Evolutionary conservation across 1,140 invertebrate genomes (phyloP).

Genomic region (Aethina tumida): DNA sequence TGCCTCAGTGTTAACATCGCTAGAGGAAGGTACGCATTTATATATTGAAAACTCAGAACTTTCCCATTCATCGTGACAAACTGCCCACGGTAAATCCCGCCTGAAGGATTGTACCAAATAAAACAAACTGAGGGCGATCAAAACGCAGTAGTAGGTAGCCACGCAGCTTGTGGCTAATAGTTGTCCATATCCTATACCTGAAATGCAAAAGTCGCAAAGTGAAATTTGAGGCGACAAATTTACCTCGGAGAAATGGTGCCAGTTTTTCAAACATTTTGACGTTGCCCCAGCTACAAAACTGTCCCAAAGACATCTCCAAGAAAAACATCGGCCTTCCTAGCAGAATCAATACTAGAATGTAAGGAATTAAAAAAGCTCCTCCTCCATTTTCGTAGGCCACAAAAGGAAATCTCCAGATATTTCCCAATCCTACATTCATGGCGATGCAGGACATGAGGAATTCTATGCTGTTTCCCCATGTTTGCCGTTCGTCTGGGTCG

Average conservation of each 20-base stretch:
- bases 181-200: constrained; percentile 73
- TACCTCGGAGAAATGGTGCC: constrained; percentile 56
- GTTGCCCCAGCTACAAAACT: constrained; percentile 63
- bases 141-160: constrained; percentile 67
- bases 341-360: constrained; percentile 69
- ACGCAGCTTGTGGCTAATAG: constrained; percentile 61
- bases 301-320: constrained; percentile 74
- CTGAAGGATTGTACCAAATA: constrained; percentile 60
- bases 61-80: constrained; percentile 52
- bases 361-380: constrained; percentile 73
- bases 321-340: constrained; percentile 86
- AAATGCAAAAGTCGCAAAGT: too few relatives aligned
- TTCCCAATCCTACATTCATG: constrained; percentile 80
- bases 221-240: too few relatives aligned
- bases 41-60: constrained; percentile 15
- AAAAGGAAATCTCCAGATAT: constrained; percentile 83
- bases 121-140: constrained; percentile 69
- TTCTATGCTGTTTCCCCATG: constrained; percentile 75
- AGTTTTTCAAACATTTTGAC: constrained; percentile 51
- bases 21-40: constrained; percentile 25
- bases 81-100: constrained; percentile 52
- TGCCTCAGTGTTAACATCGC: constrained; percentile 11
- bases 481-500: constrained; percentile 46
- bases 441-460: constrained; percentile 84
- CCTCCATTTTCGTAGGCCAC: constrained; percentile 78